phyloP scores from a whole-genome alignment of 2,888 invertebrate genomes.

The Diarsia rubi region DNA sequence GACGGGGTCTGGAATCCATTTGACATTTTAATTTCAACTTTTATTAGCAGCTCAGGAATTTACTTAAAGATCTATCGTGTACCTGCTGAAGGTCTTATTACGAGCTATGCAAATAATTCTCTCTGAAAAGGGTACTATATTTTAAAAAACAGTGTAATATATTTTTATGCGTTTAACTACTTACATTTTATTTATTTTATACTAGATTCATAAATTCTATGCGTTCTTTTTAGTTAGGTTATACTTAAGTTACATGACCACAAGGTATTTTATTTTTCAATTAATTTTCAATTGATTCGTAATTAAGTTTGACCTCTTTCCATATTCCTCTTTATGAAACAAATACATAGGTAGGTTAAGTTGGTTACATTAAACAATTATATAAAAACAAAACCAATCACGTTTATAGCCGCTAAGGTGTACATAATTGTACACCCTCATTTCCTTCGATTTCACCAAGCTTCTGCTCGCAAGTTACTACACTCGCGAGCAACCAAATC shows the following conservation, averaged over 20 bases:
- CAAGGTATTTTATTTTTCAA: no score
- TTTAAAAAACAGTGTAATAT: background rate
- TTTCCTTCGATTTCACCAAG: slow-evolving; percentile 19
- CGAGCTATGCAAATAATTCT: slow-evolving; percentile 21
- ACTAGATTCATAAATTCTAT: background rate
- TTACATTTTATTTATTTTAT: background rate
- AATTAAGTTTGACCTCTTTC: background rate
- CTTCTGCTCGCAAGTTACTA: slow-evolving; percentile 33
- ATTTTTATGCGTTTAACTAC: background rate
- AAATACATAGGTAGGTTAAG: no score
- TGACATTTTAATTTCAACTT: slow-evolving; percentile 61
- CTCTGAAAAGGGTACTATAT: background rate
- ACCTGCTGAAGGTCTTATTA: slow-evolving; percentile 34
- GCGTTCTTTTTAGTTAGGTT: background rate
- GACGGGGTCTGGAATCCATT: slow-evolving; percentile 46
- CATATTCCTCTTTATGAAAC: background rate
- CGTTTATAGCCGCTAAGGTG: background rate
- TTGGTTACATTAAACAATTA: no score
- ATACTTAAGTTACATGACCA: background rate
- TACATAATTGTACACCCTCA: slow-evolving; percentile 2
- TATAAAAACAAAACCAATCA: background rate
- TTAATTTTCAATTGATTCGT: background rate
- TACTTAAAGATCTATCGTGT: slow-evolving; percentile 25
- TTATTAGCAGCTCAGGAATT: slow-evolving; percentile 39
- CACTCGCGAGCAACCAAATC: no score